Evolutionary conservation across 2,797 vertebrate genomes (phyloP), one percentile per base, ranked within the genome.

Genomic region (Heterohyrax brucei): DNA sequence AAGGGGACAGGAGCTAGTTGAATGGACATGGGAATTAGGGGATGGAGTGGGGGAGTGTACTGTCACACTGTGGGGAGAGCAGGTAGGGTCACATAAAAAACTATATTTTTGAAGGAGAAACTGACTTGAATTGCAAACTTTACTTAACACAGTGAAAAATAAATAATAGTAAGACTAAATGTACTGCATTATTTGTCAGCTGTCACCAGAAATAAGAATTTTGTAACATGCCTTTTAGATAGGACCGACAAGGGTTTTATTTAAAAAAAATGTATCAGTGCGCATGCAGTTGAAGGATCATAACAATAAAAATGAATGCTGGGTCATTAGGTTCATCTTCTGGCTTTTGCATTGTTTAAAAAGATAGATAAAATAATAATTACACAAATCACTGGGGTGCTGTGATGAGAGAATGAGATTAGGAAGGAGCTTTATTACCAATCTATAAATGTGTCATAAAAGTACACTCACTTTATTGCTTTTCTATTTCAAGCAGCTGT

Each of bases 281-380:
- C 94, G 4, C 19, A 72, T 75, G 50, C 66, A 92, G 48, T 87
- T 93, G 44, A 97, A 86, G 64, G 39, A 95, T 87, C 14, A 53
- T 76, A 94, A 93, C 16, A 94, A 81, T 96, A 87, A 96, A 95
- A 97, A 76, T 93, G 70, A 96, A 96, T 91, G 2, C 22, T 95
- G 80, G 76, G 59, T 91, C 93, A 89, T 93, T 95, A 89, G 50
- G 77, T 87, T 93, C 87, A 94, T 94, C 33, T 89, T 95, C 76
- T 96, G 84, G 50, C 53, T 87, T 95, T 94, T 96, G 77, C 48
- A 87, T 82, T 96, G 82, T 70, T 97, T 95, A 94, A 97, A 97
- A 94, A 93, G 72, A 81, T 66, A 93, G 87, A 94, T 96, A 96
- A 97, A 96, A 97, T 93, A 91, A 97, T 96, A 96, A 98, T 97